phyloP scores from a whole-genome alignment of 2,797 vertebrate genomes.

The Rhyacichthys aspro region DNA sequence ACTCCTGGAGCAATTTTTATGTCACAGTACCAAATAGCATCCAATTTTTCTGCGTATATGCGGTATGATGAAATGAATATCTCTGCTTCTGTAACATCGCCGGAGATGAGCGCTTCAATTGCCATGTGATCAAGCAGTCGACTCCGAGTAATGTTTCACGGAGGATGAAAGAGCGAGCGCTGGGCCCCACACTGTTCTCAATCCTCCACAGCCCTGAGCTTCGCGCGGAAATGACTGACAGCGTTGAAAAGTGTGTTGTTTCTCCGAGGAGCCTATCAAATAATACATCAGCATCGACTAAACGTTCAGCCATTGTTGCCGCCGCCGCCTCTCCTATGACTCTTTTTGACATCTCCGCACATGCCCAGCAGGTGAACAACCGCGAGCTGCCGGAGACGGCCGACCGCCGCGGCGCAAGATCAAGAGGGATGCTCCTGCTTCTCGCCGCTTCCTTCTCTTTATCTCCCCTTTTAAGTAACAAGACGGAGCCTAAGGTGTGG shows the following conservation, averaged over 20 bases:
- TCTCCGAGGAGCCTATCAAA: slow-evolving; percentile 31
- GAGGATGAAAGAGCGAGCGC: slow-evolving; percentile 24
- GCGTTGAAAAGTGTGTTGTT: slow-evolving; percentile 42
- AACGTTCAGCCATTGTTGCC: slow-evolving; percentile 31
- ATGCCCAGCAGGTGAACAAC: slow-evolving; percentile 58
- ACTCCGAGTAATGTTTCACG: slow-evolving; percentile 29
- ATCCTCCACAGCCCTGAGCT: slow-evolving; percentile 42
- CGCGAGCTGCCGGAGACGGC: slow-evolving; percentile 26
- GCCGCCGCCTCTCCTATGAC: slow-evolving; percentile 22
- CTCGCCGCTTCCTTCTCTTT: slow-evolving; percentile 16
- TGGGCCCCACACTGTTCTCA: slow-evolving; percentile 20
- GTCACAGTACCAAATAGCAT: slow-evolving; percentile 9
- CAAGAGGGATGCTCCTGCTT: slow-evolving; percentile 34
- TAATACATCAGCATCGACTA: slow-evolving; percentile 38
- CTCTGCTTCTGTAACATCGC: slow-evolving; percentile 13
- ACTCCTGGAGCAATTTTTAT: neutral
- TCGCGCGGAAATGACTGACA: slow-evolving; percentile 50
- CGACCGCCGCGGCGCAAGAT: slow-evolving; percentile 25
- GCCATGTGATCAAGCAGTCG: slow-evolving; percentile 15
- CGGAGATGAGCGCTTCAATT: slow-evolving; percentile 8
- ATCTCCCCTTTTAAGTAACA: slow-evolving; percentile 31
- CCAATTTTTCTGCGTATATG: neutral
- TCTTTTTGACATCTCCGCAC: slow-evolving; percentile 39
- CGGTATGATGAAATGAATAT: slow-evolving; percentile 22
- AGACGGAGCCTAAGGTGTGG: slow-evolving; percentile 31